phyloP scores from a whole-genome alignment of 1,140 invertebrate genomes.

The Zaprionus camerounensis region DNA sequence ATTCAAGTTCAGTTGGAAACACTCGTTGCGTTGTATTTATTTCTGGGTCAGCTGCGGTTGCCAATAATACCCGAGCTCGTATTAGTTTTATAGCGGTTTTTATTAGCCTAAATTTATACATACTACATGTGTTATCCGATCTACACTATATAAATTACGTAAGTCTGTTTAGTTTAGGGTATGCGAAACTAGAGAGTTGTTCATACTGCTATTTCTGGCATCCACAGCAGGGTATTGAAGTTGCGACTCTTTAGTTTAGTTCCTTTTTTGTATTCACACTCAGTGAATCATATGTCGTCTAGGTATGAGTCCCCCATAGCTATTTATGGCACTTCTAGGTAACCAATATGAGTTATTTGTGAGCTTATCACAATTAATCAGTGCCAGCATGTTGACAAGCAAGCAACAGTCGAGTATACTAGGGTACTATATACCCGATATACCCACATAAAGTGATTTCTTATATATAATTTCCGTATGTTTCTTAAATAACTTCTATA shows the following conservation, averaged over 20 bases:
- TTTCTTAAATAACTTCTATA: too few species aligned
- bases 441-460: too few species aligned
- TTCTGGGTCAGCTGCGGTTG: conserved; percentile 40
- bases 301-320: neutral
- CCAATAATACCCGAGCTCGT: neutral
- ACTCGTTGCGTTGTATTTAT: conserved; percentile 7
- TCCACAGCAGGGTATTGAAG: neutral
- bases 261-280: neutral
- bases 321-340: neutral
- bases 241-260: neutral
- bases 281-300: neutral
- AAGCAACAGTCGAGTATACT: neutral
- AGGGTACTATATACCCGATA: neutral
- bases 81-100: conserved; percentile 17
- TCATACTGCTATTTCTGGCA: too few species aligned
- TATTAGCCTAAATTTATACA: neutral
- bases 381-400: neutral
- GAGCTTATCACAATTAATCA: neutral
- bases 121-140: neutral
- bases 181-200: too few species aligned
- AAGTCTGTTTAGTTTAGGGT: too few species aligned
- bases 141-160: too few species aligned
- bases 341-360: conserved; percentile 7
- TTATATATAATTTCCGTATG: too few species aligned
- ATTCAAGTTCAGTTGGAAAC: conserved; percentile 37